Conservation (phyloP, 2,113 vertebrate species). For the Chauna torquata region DNA sequence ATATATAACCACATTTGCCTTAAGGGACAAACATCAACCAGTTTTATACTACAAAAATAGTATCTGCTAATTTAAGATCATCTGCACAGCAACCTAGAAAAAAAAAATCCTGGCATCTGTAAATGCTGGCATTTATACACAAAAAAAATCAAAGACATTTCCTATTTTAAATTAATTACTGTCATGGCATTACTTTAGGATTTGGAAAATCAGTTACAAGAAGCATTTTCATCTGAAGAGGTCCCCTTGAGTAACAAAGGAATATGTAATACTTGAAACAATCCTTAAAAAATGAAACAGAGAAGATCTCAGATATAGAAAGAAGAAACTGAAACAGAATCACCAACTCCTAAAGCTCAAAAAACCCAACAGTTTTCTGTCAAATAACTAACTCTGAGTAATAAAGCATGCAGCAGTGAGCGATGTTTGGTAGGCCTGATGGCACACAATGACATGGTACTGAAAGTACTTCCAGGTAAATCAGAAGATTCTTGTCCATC, state of each 20-base stretch:
- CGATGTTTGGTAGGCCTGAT: accelerated
- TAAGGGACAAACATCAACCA: background rate
- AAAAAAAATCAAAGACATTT: background rate
- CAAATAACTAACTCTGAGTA: background rate
- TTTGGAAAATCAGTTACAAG: background rate
- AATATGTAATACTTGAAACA: background rate
- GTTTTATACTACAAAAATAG: background rate
- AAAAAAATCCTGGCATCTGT: background rate
- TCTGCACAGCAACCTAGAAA: background rate
- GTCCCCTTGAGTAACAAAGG: background rate
- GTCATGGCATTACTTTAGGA: background rate
- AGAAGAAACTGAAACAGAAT: background rate
- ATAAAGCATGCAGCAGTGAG: accelerated
- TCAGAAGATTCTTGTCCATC: background rate
- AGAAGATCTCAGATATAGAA: background rate
- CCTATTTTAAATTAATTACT: background rate
- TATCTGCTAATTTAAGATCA: background rate
- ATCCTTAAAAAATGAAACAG: background rate
- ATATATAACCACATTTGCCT: background rate
- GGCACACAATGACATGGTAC: background rate
- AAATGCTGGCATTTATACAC: background rate
- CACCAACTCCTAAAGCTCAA: background rate
- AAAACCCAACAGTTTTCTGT: background rate
- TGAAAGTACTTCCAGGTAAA: background rate
- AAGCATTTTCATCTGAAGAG: background rate